phyloP scores from a whole-genome alignment of 2,797 vertebrate genomes.

The Centroberyx gerrardi region DNA sequence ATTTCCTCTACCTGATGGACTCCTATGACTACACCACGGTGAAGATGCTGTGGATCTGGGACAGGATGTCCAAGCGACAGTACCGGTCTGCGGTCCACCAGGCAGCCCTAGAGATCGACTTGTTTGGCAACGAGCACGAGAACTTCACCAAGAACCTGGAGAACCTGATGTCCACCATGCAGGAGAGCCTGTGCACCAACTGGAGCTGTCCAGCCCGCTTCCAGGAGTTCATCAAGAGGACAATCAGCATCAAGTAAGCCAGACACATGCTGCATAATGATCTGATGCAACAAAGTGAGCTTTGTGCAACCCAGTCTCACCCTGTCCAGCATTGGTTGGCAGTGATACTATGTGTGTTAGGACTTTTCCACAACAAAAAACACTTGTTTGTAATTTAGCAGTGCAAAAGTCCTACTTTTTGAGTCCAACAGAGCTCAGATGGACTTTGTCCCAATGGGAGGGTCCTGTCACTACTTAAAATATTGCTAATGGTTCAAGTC shows the following conservation, averaged over 20 bases:
- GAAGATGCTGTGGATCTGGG: slow-evolving; percentile 95
- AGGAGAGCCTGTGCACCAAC: slow-evolving; percentile 91
- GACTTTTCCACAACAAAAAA: not conserved
- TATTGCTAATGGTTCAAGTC: not conserved
- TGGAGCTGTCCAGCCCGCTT: slow-evolving; percentile 87
- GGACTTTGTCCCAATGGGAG: not conserved
- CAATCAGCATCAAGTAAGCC: slow-evolving; percentile 89
- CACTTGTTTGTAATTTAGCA: not conserved
- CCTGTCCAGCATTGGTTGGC: not conserved
- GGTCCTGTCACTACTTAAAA: not conserved
- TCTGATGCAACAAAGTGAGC: not conserved
- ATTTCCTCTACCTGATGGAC: slow-evolving; percentile 94
- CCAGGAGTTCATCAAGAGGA: slow-evolving; percentile 87
- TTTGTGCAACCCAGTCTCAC: not conserved
- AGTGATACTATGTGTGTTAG: too few species aligned
- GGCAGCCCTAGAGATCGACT: slow-evolving; percentile 90
- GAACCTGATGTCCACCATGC: slow-evolving; percentile 91
- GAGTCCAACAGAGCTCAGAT: not conserved
- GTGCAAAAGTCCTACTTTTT: not conserved
- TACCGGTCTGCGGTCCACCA: slow-evolving; percentile 90
- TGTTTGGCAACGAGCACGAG: slow-evolving; percentile 94
- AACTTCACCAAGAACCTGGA: slow-evolving; percentile 94
- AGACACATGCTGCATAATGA: not conserved
- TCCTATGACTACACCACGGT: slow-evolving; percentile 92
- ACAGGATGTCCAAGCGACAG: slow-evolving; percentile 92